Evolutionary conservation across 1,140 invertebrate genomes (phyloP).

Genomic region (Atta texana): DNA sequence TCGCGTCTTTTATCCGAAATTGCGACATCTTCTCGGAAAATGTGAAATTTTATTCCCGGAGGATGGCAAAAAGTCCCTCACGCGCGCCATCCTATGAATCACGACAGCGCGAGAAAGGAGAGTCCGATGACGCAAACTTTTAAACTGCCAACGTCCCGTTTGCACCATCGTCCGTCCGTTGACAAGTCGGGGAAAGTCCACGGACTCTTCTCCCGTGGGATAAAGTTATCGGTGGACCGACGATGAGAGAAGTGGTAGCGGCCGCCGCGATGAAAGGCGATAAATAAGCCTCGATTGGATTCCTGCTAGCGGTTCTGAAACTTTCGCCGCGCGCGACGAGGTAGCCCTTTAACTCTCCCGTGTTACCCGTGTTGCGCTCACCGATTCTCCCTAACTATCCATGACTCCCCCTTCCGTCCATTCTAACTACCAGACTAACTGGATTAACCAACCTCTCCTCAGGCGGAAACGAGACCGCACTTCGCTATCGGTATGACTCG

Average conservation of each 20-base stretch:
- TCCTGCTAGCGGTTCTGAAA: conserved; percentile 59
- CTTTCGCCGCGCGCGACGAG: conserved; percentile 41
- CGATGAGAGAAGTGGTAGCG: conserved; percentile 47
- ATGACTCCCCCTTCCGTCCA: conserved; percentile 62
- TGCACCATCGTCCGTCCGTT: conserved; percentile 17
- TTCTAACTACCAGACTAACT: conserved; percentile 77
- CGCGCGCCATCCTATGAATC: conserved; percentile 27
- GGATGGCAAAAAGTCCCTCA: conserved; percentile 1
- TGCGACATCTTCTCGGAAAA: conserved; percentile 31
- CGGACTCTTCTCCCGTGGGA: conserved; percentile 17
- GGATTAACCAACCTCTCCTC: conserved; percentile 69
- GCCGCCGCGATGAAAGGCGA: conserved; percentile 66
- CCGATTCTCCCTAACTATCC: conserved; percentile 61
- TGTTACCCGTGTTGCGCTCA: conserved; percentile 2
- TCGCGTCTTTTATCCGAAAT: conserved; percentile 44
- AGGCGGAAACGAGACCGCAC: conserved; percentile 60
- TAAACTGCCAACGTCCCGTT: conserved; percentile 57
- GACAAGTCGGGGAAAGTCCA: conserved; percentile 51
- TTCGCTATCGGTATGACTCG: conserved; percentile 55
- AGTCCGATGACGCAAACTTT: conserved; percentile 45
- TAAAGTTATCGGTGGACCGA: conserved; percentile 53
- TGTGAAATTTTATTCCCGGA: conserved; percentile 33
- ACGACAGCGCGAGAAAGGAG: conserved; percentile 43
- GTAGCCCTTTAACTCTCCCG: conserved; percentile 57
- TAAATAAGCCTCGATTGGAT: conserved; percentile 78